These are phyloP conservation scores for Atherinomorus stipes DNA, from an alignment of 2,113 vertebrate genomes.

Conservation along the genomic window DNA sequence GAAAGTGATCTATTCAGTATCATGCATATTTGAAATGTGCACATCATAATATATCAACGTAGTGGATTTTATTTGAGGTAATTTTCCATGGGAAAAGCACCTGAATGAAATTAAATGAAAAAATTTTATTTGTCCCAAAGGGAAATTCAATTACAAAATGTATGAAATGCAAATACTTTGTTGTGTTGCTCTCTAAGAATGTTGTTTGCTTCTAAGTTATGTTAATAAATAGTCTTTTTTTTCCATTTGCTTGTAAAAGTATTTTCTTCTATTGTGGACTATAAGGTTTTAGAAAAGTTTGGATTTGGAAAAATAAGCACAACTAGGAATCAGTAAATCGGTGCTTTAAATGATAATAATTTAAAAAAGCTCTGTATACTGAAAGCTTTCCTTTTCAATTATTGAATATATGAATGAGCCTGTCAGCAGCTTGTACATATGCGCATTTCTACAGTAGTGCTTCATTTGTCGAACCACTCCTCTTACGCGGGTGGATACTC, in stretches of 20 bases:
- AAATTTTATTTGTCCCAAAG: too few species aligned
- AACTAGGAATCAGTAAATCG: too few species aligned
- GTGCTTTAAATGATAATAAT: too few species aligned
- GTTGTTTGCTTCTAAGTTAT: neutral
- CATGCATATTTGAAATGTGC: neutral
- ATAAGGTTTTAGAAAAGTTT: too few species aligned
- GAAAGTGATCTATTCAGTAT: neutral
- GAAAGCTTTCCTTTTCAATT: too few species aligned
- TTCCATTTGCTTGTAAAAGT: neutral
- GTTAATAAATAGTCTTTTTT: conserved; percentile 2
- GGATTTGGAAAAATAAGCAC: too few species aligned
- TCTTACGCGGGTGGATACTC: neutral
- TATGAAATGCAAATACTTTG: neutral
- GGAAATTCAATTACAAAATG: too few species aligned
- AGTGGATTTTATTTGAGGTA: neutral
- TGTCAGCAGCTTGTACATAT: too few species aligned
- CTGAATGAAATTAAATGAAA: too few species aligned
- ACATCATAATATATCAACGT: neutral
- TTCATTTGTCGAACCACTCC: rapidly evolving
- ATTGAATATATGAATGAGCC: too few species aligned
- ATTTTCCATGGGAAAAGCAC: neutral
- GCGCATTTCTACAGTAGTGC: neutral
- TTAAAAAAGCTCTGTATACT: too few species aligned
- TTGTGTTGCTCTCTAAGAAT: neutral
- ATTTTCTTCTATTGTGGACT: neutral